These are phyloP conservation scores for Trachelus troglodyta DNA, from an alignment of 2,888 invertebrate genomes.

Conservation along the genomic window DNA sequence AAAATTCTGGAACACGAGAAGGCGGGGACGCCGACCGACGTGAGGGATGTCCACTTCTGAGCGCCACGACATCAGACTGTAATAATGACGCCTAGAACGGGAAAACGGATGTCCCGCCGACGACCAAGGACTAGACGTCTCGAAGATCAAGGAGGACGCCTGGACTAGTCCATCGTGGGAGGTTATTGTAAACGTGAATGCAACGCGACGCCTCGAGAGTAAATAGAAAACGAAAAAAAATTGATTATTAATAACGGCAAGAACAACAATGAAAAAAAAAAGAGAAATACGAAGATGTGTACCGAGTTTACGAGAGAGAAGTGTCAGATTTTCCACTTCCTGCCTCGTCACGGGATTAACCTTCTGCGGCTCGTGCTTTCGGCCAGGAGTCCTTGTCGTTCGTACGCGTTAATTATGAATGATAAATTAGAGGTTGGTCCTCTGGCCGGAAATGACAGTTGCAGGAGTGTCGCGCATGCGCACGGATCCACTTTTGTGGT, in stretches of 20 bases:
- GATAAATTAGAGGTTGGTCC: not conserved
- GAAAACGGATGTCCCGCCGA: not conserved
- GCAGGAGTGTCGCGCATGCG: not conserved
- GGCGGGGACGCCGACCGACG: conserved; percentile 87
- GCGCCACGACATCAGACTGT: conserved; percentile 10
- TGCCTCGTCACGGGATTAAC: not conserved
- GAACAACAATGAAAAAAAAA: not conserved
- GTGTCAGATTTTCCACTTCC: not conserved
- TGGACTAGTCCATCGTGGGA: not conserved
- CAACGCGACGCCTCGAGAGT: conserved; percentile 1
- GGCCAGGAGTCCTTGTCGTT: not conserved
- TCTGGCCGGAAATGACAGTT: not conserved
- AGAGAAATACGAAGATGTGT: not conserved
- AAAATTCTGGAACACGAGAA: conserved; percentile 75
- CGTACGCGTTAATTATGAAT: not conserved
- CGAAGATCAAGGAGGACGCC: not conserved
- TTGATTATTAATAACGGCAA: not conserved
- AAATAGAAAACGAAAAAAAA: conserved; percentile 2
- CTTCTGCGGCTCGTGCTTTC: not conserved
- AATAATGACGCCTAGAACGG: not conserved
- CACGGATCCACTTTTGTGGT: not conserved
- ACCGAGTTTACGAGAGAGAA: not conserved
- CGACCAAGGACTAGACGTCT: conserved; percentile 14
- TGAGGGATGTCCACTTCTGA: conserved; percentile 85
- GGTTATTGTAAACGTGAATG: not conserved